Base-by-base conservation (phyloP, 2,888 invertebrate genomes). In the Spilosoma lubricipeda region DNA sequence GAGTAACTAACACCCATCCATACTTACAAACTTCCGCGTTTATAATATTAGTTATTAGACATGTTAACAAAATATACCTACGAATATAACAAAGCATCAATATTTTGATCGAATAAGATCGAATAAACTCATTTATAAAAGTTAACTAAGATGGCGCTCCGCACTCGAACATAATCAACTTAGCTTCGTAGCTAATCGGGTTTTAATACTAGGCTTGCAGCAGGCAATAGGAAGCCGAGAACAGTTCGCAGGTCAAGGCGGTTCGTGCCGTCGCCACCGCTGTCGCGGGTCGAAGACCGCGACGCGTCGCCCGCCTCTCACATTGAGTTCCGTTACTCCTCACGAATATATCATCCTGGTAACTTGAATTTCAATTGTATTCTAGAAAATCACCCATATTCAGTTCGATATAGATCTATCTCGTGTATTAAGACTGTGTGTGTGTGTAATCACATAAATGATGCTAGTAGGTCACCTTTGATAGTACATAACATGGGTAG, bases 241-340 rank as follows among this genome's bases (percentile, higher is more conserved):
- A 87, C 87, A 90, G 91, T 90, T 91, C 91, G 90, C 90, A 90
- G 92, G 94, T 93, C 94, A 92, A 93, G 92, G 91, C 90, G 90
- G 90, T 91, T 88, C 89, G 89, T 87, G 85, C 79, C 88, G 86
- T 82, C 82, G 85, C 84, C 85, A 74, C 52, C 71, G 77, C 74
- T 75, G 88, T 85, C 88, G 86, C 88, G 88, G 91, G 92, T 93
- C 93, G 91, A 92, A 88, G 92, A 93, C 92, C 93, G 90, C 90
- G 82, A 84, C 86, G 87, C 88, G 85, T 86, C 88, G 83, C 82
- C 86, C 82, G 79, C 82, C 88, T 86, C 88, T 90, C 89, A 91
- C 90, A 92, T 91, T 91, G 90, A 89, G 90, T 92, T 88, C 93
- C 92, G 92, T 92, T 92, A 92, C 90, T 90, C 87, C 87, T 90